Evolutionary conservation across 2,797 vertebrate species (phyloP), one percentile per base, ranked within the genome.

Genomic region (Falco columbarius): DNA sequence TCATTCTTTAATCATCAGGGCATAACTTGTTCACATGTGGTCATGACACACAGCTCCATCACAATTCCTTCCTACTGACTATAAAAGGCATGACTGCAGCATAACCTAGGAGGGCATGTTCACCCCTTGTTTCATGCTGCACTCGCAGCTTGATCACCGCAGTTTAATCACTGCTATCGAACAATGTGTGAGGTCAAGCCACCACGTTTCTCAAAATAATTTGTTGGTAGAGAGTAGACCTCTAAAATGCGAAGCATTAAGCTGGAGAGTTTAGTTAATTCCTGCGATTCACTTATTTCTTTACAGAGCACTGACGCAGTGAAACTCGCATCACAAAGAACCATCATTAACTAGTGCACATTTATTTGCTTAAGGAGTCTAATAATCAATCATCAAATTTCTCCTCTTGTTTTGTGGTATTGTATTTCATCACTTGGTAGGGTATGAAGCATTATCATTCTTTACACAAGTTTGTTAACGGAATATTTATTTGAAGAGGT

Each of bases 401-500:
- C 96, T 97, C 94, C 97, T 97, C 97, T 98, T 98, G 97, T 97
- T 98, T 97, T 97, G 93, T 93, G 94, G 97, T 88, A 96, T 97
- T 96, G 94, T 96, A 96, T 98, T 98, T 98, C 98, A 98, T 97
- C 97, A 97, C 97, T 97, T 97, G 93, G 86, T 96, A 96, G 90
- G 97, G 85, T 97, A 98, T 96, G 97, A 98, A 95, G 95, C 79
- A 96, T 98, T 98, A 98, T 97, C 95, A 98, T 98, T 98, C 98
- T 89, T 98, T 98, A 94, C 91, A 84, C 62, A 95, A 97, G 96
- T 98, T 98, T 97, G 91, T 97, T 98, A 98, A 97, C 13, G 19
- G 95, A 96, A 91, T 97, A 98, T 98, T 98, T 98, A 98, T 98
- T 98, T 98, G 96, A 98, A 96, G 82, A 97, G 65, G 75, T 97